Evolutionary conservation across 2,888 invertebrate species (phyloP), one percentile per base, ranked within the genome.

Genomic region (Carcina quercana): DNA sequence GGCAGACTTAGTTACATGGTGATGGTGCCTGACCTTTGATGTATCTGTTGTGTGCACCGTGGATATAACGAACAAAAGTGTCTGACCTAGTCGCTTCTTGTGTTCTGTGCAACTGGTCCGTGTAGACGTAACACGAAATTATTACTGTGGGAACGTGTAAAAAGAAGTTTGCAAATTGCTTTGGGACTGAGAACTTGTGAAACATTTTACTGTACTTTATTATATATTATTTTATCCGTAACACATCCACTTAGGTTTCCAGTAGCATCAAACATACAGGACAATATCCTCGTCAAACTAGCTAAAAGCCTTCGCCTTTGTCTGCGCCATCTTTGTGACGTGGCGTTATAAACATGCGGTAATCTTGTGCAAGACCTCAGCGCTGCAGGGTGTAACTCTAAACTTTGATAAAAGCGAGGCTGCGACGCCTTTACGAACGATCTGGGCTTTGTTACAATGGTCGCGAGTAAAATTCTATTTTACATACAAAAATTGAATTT

Each of bases 371-470:
- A 37, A 40, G 39, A 36, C 37, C 3, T 20, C 33, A 28, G 31
- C 28, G 30, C 37, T 40, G 15, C 25, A 35, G 43, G 45, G 39
- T 40, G 56, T 51, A 59, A 63, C 54, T 45, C 43, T 43, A 59
- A 54, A 59, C 59, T 63, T 52, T 57, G 59, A 58, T 65, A 64
- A 59, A 61, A 63, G 56, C 56, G 43, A 30, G 26, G 31, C 38
- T 20, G 6, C 5, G 41, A 29, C 38, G 37, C 35, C 25, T 40
- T 40, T 45, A 19, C 31, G 32, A 43, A 42, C 46, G 35, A 49
- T 47, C 40, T 41, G 37, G 42, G 24, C 32, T 21, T 35, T 13
- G 40, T 42, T 25, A 48, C 47, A 50, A 24, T 45, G 46, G 34
- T 2, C 14, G 8, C 25, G 28, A 26, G 10, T 34, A 25, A 21